Percentiles rank a stretch among this genome's conserved stretches.
Evolutionary conservation across 2,113 vertebrate species (phyloP).

Genomic region (Microtus ochrogaster): DNA sequence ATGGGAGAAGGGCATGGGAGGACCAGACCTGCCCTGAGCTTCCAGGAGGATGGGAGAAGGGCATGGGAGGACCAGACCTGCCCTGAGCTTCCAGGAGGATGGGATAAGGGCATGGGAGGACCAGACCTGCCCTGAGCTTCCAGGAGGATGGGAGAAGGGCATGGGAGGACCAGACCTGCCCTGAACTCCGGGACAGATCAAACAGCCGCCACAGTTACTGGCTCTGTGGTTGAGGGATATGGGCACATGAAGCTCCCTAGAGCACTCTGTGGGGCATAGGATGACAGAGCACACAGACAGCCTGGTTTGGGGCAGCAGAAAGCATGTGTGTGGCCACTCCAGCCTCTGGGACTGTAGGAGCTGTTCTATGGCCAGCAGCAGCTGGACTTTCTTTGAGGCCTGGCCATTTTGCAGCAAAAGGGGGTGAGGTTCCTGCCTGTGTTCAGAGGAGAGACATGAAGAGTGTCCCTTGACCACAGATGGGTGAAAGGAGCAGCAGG

Average conservation of each 20-base stretch:
- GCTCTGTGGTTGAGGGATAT: background rate
- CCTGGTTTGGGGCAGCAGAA: background rate
- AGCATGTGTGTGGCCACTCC: accelerated
- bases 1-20: too few relatives aligned
- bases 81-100: background rate
- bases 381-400: background rate
- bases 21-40: too few relatives aligned
- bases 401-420: background rate
- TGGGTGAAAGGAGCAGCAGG: background rate
- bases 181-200: background rate
- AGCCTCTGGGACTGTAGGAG: background rate
- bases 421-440: accelerated
- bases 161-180: background rate
- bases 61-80: background rate
- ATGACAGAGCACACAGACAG: background rate
- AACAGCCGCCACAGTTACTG: background rate
- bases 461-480: too few relatives aligned
- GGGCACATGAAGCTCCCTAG: background rate
- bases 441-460: background rate
- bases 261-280: background rate
- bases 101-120: too few relatives aligned
- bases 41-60: accelerated
- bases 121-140: too few relatives aligned
- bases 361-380: background rate
- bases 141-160: too few relatives aligned